These are phyloP conservation scores for Sternotherus odoratus DNA, from an alignment of 2,797 vertebrate species.

Conservation along the genomic window DNA sequence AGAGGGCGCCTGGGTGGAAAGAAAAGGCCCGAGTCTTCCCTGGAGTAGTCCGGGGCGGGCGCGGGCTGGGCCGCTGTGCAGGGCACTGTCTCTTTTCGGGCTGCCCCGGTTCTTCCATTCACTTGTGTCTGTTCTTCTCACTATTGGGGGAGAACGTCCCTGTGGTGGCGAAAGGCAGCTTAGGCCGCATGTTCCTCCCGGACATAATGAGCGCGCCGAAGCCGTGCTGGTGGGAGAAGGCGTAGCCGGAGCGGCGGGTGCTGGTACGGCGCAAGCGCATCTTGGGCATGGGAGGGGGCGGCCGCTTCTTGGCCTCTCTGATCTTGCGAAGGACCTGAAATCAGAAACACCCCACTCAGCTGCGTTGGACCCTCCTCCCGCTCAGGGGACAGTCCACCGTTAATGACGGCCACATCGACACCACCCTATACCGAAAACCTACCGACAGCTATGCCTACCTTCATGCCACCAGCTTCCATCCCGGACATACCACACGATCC, in stretches of 20 bases:
- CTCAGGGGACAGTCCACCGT: no score
- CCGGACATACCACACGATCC: no score
- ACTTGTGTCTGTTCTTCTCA: slow-evolving; percentile 52
- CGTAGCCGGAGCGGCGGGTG: slow-evolving; percentile 91
- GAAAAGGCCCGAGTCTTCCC: neutral
- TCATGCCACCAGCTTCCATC: no score
- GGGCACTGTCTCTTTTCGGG: neutral
- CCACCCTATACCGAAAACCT: no score
- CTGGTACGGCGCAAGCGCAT: slow-evolving; percentile 73
- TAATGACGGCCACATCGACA: no score
- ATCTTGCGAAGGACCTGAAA: slow-evolving; percentile 87
- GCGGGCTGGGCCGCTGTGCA: neutral
- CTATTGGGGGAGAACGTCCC: slow-evolving; percentile 57
- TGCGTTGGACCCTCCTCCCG: neutral
- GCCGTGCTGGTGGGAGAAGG: slow-evolving; percentile 94
- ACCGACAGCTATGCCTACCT: no score
- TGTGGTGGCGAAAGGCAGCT: slow-evolving; percentile 47
- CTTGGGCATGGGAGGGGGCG: slow-evolving; percentile 67
- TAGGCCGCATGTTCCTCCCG: slow-evolving; percentile 82
- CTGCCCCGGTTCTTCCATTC: slow-evolving; percentile 5
- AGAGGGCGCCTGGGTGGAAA: neutral
- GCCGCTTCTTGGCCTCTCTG: slow-evolving; percentile 80
- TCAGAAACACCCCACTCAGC: neutral
- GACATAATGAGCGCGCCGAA: slow-evolving; percentile 95
- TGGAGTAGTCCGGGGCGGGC: slow-evolving; percentile 1